phyloP scores from a whole-genome alignment of 2,888 invertebrate genomes.

The Ochropleura plecta region DNA sequence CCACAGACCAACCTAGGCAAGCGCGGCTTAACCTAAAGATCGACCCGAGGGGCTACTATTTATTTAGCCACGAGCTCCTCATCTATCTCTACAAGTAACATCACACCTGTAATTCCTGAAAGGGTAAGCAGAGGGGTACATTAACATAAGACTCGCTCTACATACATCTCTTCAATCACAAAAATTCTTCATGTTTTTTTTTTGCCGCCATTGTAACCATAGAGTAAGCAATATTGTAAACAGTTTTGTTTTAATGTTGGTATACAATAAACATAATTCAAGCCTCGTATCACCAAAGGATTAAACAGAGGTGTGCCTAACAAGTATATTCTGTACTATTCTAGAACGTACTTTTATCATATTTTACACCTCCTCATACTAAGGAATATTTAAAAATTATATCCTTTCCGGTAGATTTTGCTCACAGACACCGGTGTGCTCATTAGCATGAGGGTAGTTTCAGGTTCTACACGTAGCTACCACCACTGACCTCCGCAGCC shows the following conservation, averaged over 20 bases:
- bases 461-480: slow-evolving; percentile 50
- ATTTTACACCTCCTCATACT: not conserved
- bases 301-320: too few relatives aligned
- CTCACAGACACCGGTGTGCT: slow-evolving; percentile 41
- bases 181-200: not conserved
- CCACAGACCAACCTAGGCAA: too few relatives aligned
- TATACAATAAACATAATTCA: too few relatives aligned
- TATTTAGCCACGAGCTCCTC: too few relatives aligned
- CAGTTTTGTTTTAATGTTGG: too few relatives aligned
- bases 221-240: too few relatives aligned
- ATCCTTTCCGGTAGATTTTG: not conserved
- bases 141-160: not conserved
- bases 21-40: too few relatives aligned
- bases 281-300: too few relatives aligned
- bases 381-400: not conserved
- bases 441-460: slow-evolving; percentile 55
- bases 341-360: not conserved
- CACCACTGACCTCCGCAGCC: slow-evolving; percentile 33
- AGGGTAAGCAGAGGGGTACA: not conserved
- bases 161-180: not conserved
- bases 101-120: not conserved
- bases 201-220: too few relatives aligned
- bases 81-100: too few relatives aligned
- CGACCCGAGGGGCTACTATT: too few relatives aligned
- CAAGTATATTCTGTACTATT: too few relatives aligned